Evolutionary conservation across 2,797 vertebrate genomes (phyloP), one percentile per base, ranked within the genome.

Genomic region (Philypnodon macrostomus): DNA sequence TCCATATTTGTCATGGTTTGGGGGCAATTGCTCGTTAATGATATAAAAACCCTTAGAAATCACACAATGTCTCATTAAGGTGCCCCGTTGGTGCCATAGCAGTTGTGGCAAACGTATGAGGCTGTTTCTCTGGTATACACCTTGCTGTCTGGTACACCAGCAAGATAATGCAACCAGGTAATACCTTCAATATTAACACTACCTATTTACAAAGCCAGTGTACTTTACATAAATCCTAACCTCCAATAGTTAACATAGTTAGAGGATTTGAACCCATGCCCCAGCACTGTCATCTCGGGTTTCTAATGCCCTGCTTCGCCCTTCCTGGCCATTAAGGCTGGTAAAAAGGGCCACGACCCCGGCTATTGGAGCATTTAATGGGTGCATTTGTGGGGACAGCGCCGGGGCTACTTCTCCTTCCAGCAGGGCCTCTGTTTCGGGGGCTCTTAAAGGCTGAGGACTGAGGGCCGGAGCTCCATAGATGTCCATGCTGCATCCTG

Each of bases 401-500:
- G 49, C 57, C 48, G 21, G 24, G 63, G 23, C 17, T 31, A 41
- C 58, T 55, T 39, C 30, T 44, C 61, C 77, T 68, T 59, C 2
- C 1, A 58, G 45, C 40, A 1, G 71, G 75, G 77, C 76, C 80
- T 79, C 77, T 76, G 68, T 59, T 75, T 35, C 30, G 19, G 57
- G 54, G 64, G 63, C 71, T 81, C 58, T 77, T 80, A 80, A 81
- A 82, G 7, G 32, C 58, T 1, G 31, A 57, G 60, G 47, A 48
- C 61, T 34, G 38, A 48, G 60, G 54, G 61, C 47, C 51, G 17
- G 54, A 63, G 69, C 63, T 67, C 75, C 72, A 67, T 77, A 81
- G 77, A 83, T 75, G 75, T 84, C 72, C 72, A 60, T 68, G 72
- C 64, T 67, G 72, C 64, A 75, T 80, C 69, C 74, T 64, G 62